Base-by-base conservation (phyloP, 2,113 vertebrate genomes). In the Xiphophorus couchianus region DNA sequence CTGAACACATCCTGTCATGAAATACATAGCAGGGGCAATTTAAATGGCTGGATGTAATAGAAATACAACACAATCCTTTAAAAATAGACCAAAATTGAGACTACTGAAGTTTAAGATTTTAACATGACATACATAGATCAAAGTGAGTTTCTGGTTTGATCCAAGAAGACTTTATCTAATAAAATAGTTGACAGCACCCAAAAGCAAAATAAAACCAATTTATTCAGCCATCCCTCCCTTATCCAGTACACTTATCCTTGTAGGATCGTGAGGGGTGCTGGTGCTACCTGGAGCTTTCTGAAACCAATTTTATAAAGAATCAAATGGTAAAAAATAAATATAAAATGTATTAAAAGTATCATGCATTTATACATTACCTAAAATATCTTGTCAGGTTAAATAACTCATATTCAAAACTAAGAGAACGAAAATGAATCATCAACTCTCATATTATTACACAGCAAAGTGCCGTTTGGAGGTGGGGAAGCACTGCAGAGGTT, bases 401-500 rank as follows among this genome's bases (percentile, higher is more conserved):
- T 29, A 65, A 31, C 15, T 31, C 17, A 31, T 39, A 51, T 64
- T 22, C 37, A 15, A 71, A 77, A 73, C 9, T 29, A 42, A 60
- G 67, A 27, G 0, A 67, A 65, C 12, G 69, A 39, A 29, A 29
- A 54, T 51, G 0, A 76, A 51, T 74, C 44, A 60, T 70, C 66
- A 51, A 9, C 64, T 25, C 22, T 8, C 29, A 37, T 73, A 62
- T 67, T 74, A 33, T 63, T 61, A 74, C 35, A 1, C 62, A 74
- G 42, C 68, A 42, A 22, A 39, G 70, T 62, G 39, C 69, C 1
- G 29, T 67, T 39, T 17, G 78, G 68, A 71, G 74, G 78, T 73
- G 75, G 78, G 51, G 65, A 67, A 27, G 78, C 71, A 61, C 42
- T n/a, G 69, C 71, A 77, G 72, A 76, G 62, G 78, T 76, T 79